Conservation (phyloP, 2,888 invertebrate genomes). For the Penaeus monodon region DNA sequence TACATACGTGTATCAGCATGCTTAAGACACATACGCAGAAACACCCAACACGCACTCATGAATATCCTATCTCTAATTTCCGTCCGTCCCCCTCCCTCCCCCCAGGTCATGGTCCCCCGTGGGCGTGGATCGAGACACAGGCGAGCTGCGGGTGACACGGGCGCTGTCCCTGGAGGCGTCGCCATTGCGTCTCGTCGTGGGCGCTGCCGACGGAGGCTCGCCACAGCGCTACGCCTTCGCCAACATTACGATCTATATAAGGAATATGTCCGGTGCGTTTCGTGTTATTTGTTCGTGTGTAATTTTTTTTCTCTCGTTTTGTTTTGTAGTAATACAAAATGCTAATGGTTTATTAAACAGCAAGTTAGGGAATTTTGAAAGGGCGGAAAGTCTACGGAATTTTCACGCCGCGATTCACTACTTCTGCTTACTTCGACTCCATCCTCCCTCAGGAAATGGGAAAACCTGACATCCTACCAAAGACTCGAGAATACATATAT, state of each 20-base stretch:
- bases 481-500: neutral
- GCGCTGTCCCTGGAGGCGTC: constrained; percentile 6
- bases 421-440: too few species aligned
- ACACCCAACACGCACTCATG: too few species aligned
- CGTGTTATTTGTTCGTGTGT: neutral
- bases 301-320: neutral
- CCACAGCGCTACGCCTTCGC: constrained; percentile 40
- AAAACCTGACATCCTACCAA: neutral
- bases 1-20: too few species aligned
- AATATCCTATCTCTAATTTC: too few species aligned
- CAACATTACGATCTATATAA: constrained; percentile 50
- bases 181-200: constrained; percentile 35
- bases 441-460: too few species aligned
- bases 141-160: constrained; percentile 22
- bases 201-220: constrained; percentile 43
- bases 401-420: too few species aligned
- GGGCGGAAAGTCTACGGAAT: too few species aligned
- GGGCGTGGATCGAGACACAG: constrained; percentile 12
- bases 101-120: constrained; percentile 29
- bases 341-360: too few species aligned
- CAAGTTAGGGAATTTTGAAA: too few species aligned
- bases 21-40: too few species aligned
- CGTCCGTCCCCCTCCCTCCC: too few species aligned
- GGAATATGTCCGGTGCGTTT: constrained; percentile 41
- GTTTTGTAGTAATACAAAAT: neutral